Evolutionary conservation across 2,888 invertebrate genomes (phyloP), one percentile per base, ranked within the genome.

Genomic region (Thera britannica): DNA sequence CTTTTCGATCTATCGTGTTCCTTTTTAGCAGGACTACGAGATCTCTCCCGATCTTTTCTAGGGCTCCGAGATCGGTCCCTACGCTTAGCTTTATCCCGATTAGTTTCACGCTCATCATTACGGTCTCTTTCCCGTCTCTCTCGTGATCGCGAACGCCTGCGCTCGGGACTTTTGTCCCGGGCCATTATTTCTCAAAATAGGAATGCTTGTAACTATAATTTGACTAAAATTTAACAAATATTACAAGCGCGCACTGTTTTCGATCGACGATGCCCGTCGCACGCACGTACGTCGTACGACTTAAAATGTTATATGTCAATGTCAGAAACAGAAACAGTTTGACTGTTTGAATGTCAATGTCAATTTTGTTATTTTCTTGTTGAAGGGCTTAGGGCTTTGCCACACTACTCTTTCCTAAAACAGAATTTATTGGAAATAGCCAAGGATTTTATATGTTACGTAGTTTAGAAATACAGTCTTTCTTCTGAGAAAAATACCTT

Each of bases 41-140:
- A 82, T 59, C 85, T 80, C 0, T 88, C 90, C 36, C 79, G 78
- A 9, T 90, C 90, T 76, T 90, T 90, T 58, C 85, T 82, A 3
- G 90, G 92, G 67, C 90, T 91, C 41, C 84, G 80, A 34, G 92
- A 90, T 11, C 90, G 79, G 38, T 92, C 91, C 34, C 90, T 85
- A 54, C 92, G 88, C 75, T 93, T 93, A 12, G 71, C 41, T 83
- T 91, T 93, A 35, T 93, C 93, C 23, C 91, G 84, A 72, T 90
- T 83, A 7, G 83, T 71, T n/a, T 93, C 93, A 5, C 92, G 88
- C 1, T 93, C 92, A 56, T 93, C 92, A 71, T 89, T 79, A 11
- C 92, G 90, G 7, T 93, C 93, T 71, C 89, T 83, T 2, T 93
- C 92, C n/a, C 90, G 88, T 68, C 88, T 84, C 62, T 93, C 93